Base-by-base conservation (phyloP, 2,113 vertebrate genomes). In the Cheilinus undulatus region DNA sequence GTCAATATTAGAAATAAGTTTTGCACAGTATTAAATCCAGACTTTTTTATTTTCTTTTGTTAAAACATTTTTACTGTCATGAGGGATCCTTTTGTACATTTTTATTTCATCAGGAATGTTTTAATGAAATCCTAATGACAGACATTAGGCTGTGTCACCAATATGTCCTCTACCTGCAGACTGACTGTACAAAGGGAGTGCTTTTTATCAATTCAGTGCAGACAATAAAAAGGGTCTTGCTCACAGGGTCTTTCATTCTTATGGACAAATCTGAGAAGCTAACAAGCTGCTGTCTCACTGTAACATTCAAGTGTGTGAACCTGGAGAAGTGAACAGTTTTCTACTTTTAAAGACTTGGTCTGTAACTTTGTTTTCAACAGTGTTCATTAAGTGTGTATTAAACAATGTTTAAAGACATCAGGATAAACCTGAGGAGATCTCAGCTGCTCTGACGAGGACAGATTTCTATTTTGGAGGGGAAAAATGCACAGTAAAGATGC, bases 81-180 rank as follows among this genome's bases (percentile, higher is more conserved):
- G 45, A 81, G 40, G 30, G 22, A 73, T 71, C 28, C 5, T 27
- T 78, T 84, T 62, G 20, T 82, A 62, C n/a, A 52, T 73, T 76
- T 60, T 24, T 69, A 34, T 34, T 69, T 83, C 51, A 82, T 48
- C 42, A 73, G 23, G 38, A 65, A 78, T 66, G 58, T 58, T 69
- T 69, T 59, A 7, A 70, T 74, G 24, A 48, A 43, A 70, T 80
- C 69, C 54, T 75, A 36, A 51, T 74, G 56, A 67, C 17, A 45
- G 45, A 63, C 82, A 89, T 93, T 80, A 93, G 90, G 90, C 88
- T 93, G 91, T 93, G 91, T 94, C 90, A 87, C 85, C 54, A 90
- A 91, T 90, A 92, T 91, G 90, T 79, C 54, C 84, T 66, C 91
- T 93, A 80, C 94, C 93, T 94, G 90, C 88, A 78, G 60, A 72